These are phyloP conservation scores for Microctenopoma steveboyesi DNA, from an alignment of 2,797 vertebrate species.

Conservation along the genomic window DNA sequence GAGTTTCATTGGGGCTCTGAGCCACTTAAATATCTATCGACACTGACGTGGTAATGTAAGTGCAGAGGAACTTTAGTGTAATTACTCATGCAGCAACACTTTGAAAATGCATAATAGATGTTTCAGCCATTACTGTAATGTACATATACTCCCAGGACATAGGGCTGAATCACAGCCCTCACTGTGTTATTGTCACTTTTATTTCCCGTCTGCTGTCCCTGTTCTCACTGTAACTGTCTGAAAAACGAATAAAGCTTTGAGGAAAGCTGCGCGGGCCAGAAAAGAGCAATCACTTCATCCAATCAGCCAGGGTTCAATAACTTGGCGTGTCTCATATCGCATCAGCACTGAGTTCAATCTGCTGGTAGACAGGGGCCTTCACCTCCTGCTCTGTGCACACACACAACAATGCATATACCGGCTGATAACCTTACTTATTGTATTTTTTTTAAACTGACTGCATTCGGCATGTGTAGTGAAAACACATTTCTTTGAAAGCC, in stretches of 20 bases:
- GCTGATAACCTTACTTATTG: conserved; percentile 20
- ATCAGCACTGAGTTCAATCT: conserved; percentile 64
- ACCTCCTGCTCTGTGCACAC: conserved; percentile 29
- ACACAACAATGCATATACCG: conserved; percentile 12
- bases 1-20: background rate
- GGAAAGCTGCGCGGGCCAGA: conserved; percentile 3
- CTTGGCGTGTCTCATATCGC: conserved; percentile 69
- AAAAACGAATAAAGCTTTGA: conserved; percentile 45
- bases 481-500: conserved; percentile 5
- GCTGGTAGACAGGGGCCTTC: conserved; percentile 43
- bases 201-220: conserved; percentile 6
- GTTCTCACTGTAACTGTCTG: conserved; percentile 23
- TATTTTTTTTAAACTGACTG: background rate
- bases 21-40: background rate
- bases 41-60: background rate
- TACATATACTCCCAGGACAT: background rate
- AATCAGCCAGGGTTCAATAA: conserved; percentile 71
- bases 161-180: conserved; percentile 1
- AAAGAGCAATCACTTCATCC: conserved; percentile 65
- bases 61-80: conserved; percentile 1
- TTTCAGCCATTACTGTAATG: background rate
- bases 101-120: conserved; percentile 1
- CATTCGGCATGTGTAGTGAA: background rate
- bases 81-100: conserved; percentile 7
- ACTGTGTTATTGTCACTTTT: background rate